A percentile compares a stretch with the other conserved stretches of the same genome.
Conservation (phyloP, 2,888 invertebrate genomes). For the Sminthurinus aureus region DNA sequence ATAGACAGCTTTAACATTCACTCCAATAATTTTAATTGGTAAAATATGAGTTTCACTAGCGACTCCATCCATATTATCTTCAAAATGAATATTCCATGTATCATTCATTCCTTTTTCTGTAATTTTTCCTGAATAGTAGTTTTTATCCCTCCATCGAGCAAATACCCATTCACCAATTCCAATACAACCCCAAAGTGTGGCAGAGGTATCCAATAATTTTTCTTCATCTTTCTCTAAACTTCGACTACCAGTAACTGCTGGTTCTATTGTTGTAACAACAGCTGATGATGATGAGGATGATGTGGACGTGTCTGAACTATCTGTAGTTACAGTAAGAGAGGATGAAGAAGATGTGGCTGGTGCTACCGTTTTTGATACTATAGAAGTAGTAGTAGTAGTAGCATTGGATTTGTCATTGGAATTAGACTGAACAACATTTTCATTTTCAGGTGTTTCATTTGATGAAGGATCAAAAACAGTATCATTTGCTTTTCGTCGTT, state of each 20-base stretch:
- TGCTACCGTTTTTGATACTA: no score
- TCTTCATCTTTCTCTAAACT: constrained; percentile 9
- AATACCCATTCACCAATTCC: constrained; percentile 64
- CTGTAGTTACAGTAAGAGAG: no score
- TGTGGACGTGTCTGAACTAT: no score
- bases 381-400: background rate
- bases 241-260: constrained; percentile 26
- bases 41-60: constrained; percentile 57
- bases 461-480: constrained; percentile 26
- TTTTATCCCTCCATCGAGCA: constrained; percentile 75
- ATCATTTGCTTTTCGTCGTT: constrained; percentile 17
- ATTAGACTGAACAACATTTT: background rate
- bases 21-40: constrained; percentile 55
- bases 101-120: constrained; percentile 67
- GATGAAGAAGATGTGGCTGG: no score
- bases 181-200: constrained; percentile 32
- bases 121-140: constrained; percentile 73
- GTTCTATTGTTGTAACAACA: background rate
- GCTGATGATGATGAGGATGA: no score
- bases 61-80: constrained; percentile 65
- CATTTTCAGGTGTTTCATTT: constrained; percentile 4
- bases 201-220: constrained; percentile 9
- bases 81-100: constrained; percentile 72
- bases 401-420: background rate
- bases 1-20: constrained; percentile 51